Base-by-base conservation (phyloP, 2,797 vertebrate genomes). In the Pseudopleuronectes americanus region DNA sequence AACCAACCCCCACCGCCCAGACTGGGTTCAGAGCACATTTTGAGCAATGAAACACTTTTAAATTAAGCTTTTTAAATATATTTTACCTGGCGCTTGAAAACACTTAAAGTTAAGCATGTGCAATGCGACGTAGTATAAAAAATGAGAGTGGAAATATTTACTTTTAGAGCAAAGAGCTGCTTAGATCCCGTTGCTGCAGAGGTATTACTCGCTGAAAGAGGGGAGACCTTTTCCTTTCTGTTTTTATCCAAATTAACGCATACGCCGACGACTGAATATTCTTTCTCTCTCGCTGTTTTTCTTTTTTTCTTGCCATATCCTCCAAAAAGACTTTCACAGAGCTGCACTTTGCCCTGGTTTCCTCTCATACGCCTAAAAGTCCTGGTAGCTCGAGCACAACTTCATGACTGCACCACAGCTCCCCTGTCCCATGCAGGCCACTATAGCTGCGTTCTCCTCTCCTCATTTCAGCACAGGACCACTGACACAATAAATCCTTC, bases 391-490 rank as follows among this genome's bases (percentile, higher is more conserved):
- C 67, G 65, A 78, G 82, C 71, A 77, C 59, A 91, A 92, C 88
- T 92, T 90, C 85, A 85, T 59, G 64, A 90, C 87, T 92, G 90
- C 91, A 92, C 65, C 90, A 91, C 71, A 77, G 78, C 86, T 77
- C 72, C 68, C 56, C 83, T 84, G 89, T 92, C 90, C 91, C 90
- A 83, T 76, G 76, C 89, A 87, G 84, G 90, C 85, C 86, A 77
- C 83, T 79, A 71, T 76, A 83, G 77, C 85, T 81, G 89, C 68
- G 55, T 84, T 80, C 76, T 61, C 64, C 83, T 71, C 71, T 64
- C 51, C 70, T 53, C 64, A 61, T 79, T 53, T 63, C 61, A 77
- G 33, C 38, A 16, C 63, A 56, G 49, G 41, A 74, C 43, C 74
- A 69, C 43, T 47, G 58, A 64, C 12, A 69, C 60, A 68, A 41